A percentile compares a stretch with the other conserved stretches of the same genome.
These are phyloP conservation scores for Drosophila anomalipes DNA, from an alignment of 2,888 invertebrate species.

Conservation along the genomic window DNA sequence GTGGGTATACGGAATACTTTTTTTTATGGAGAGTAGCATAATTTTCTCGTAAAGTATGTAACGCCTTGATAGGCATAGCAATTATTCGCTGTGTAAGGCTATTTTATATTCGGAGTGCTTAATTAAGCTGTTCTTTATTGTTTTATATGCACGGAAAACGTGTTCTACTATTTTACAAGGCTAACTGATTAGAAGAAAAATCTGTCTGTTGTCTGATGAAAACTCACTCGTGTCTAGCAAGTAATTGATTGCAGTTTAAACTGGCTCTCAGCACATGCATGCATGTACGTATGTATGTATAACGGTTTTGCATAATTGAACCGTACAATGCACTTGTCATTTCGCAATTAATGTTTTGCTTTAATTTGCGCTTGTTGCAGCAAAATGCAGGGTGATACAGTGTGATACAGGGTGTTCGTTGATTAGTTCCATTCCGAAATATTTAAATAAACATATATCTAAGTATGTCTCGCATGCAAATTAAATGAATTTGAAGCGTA, in stretches of 20 bases:
- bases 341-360: slow-evolving; percentile 25
- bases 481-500: slow-evolving; percentile 33
- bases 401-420: neutral
- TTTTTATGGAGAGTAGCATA: neutral
- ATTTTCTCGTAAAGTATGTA: neutral
- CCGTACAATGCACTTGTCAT: slow-evolving; percentile 19
- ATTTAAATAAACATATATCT: neutral
- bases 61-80: neutral
- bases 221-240: slow-evolving; percentile 13
- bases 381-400: slow-evolving; percentile 49
- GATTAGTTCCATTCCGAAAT: slow-evolving; percentile 8
- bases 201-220: neutral
- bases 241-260: slow-evolving; percentile 52
- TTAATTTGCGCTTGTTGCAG: slow-evolving; percentile 8
- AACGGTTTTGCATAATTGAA: slow-evolving; percentile 58
- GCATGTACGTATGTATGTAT: neutral
- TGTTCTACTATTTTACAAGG: slow-evolving; percentile 44
- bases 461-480: slow-evolving; percentile 30
- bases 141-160: slow-evolving; percentile 24
- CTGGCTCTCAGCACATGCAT: slow-evolving; percentile 26
- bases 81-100: too few species aligned
- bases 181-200: slow-evolving; percentile 23
- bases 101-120: neutral
- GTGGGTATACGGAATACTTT: neutral
- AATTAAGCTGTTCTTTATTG: too few species aligned